Percentiles rank a stretch among this genome's conserved stretches.
Conservation (phyloP, 2,797 vertebrate genomes). For the Oophaga sylvatica region DNA sequence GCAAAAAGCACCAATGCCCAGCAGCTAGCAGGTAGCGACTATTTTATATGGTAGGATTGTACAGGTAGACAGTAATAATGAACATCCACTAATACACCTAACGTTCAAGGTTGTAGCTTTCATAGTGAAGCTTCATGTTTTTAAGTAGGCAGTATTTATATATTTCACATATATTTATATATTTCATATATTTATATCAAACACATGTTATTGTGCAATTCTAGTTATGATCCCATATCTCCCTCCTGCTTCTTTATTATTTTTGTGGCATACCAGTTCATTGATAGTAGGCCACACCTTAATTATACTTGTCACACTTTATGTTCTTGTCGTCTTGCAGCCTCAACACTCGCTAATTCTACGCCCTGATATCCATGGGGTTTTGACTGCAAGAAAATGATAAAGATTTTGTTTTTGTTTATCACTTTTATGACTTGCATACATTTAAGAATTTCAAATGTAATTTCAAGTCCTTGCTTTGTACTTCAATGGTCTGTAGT, state of each 20-base stretch:
- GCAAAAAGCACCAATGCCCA: too few species aligned
- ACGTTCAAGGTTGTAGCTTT: too few species aligned
- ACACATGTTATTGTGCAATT: not conserved
- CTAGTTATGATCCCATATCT: not conserved
- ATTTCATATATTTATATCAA: not conserved
- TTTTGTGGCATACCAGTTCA: slow-evolving; percentile 54
- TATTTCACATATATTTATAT: too few species aligned
- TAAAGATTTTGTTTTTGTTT: slow-evolving; percentile 47
- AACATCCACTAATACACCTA: too few species aligned
- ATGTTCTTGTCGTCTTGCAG: slow-evolving; percentile 59
- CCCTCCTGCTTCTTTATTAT: not conserved
- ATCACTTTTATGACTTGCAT: not conserved
- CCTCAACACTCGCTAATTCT: slow-evolving; percentile 62
- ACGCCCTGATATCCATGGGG: slow-evolving; percentile 66
- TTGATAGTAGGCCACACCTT: slow-evolving; percentile 65
- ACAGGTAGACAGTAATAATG: too few species aligned
- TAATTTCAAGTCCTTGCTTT: not conserved
- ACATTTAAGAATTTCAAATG: not conserved
- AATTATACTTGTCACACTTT: slow-evolving; percentile 58
- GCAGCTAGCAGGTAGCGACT: too few species aligned
- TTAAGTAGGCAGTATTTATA: too few species aligned
- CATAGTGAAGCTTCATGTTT: too few species aligned
- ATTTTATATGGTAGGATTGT: too few species aligned
- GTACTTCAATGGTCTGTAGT: not conserved
- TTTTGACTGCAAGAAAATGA: slow-evolving; percentile 53